A percentile compares a stretch with the other conserved stretches of the same genome.
Evolutionary conservation across 2,888 invertebrate species (phyloP).

Genomic region (Hetaerina titia): DNA sequence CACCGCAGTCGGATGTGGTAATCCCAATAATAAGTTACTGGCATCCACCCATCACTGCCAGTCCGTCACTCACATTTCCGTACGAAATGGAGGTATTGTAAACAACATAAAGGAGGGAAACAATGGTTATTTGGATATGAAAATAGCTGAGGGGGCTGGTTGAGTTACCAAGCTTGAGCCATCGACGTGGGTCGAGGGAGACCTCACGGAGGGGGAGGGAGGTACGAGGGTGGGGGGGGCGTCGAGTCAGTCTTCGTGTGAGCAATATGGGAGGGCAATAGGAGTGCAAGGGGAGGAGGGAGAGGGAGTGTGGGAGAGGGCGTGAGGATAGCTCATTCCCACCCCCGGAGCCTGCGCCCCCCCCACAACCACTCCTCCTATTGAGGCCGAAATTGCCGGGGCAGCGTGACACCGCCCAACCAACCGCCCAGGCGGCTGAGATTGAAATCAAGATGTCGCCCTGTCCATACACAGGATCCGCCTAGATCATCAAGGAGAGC

Average conservation of each 20-base stretch:
- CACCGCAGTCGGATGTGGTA: too few species aligned
- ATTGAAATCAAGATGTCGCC: slow-evolving; percentile 35
- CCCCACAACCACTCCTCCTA: neutral
- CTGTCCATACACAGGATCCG: neutral
- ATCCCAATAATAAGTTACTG: too few species aligned
- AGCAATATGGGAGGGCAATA: slow-evolving; percentile 14
- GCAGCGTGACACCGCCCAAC: slow-evolving; percentile 9
- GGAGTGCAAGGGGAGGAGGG: neutral
- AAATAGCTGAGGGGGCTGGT: neutral
- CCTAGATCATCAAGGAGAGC: neutral
- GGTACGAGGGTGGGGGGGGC: neutral
- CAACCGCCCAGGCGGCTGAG: neutral
- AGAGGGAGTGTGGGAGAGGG: neutral
- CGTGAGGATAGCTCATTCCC: neutral
- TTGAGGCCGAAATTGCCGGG: slow-evolving; percentile 29
- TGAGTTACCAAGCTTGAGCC: neutral
- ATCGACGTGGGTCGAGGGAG: neutral
- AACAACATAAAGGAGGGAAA: neutral
- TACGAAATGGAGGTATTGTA: too few species aligned
- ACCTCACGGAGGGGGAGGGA: neutral
- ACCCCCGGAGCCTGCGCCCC: neutral
- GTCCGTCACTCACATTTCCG: too few species aligned
- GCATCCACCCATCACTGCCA: too few species aligned
- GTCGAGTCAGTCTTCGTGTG: neutral
- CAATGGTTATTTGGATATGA: neutral